These are phyloP conservation scores for Cosmia pyralina DNA, from an alignment of 2,888 invertebrate species.

Conservation along the genomic window DNA sequence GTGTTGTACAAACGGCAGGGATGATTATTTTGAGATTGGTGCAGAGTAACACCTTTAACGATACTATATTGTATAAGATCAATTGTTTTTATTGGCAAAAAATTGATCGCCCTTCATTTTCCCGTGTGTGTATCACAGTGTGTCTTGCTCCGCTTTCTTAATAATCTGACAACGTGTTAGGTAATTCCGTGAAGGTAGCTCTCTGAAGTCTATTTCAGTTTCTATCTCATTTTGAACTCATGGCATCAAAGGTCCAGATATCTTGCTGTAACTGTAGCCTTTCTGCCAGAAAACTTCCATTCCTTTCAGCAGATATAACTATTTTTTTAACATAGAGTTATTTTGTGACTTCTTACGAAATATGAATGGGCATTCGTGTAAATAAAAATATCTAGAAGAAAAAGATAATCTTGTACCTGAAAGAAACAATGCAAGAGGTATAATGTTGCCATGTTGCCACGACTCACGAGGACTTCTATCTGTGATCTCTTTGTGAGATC, in stretches of 20 bases:
- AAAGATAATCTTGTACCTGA: background rate
- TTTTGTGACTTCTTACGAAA: background rate
- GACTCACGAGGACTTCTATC: no score
- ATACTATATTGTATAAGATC: background rate
- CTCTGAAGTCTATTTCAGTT: background rate
- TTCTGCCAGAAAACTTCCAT: background rate
- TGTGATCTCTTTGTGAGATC: background rate
- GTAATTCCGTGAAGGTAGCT: background rate
- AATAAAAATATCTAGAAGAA: background rate
- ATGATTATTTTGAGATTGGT: constrained; percentile 2
- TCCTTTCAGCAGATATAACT: background rate
- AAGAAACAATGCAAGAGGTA: background rate
- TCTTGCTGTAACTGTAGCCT: background rate
- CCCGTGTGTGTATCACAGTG: no score
- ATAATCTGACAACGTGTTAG: background rate
- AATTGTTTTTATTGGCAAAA: background rate
- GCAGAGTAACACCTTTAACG: background rate
- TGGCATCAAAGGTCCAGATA: background rate
- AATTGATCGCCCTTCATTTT: background rate
- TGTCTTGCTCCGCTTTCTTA: background rate
- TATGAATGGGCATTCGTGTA: background rate
- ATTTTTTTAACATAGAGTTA: background rate
- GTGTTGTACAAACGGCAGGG: background rate
- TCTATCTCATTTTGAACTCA: background rate
- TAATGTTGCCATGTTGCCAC: background rate